Evolutionary conservation across 2,113 vertebrate genomes (phyloP), one percentile per base, ranked within the genome.

Genomic region (Mystacornis crossleyi): DNA sequence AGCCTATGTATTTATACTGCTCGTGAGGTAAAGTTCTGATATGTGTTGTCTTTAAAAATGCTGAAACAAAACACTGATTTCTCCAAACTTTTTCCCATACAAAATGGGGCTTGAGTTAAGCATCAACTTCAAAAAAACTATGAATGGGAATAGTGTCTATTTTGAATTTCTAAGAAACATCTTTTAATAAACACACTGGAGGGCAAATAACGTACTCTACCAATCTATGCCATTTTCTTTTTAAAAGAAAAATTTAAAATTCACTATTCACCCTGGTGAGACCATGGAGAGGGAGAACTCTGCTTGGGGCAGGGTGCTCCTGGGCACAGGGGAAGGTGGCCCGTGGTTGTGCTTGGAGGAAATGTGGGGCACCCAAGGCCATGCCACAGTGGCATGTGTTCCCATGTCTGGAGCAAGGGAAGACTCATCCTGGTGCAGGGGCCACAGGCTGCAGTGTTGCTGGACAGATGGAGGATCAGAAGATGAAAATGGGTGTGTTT

Each of bases 341-440:
- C 50, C 11, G 1, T 20, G 29, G 4, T 47, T 65, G 29, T 19
- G 0, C 26, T 5, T 47, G 64, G 54, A 42, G 45, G 17, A 72
- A 67, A 47, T 4, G 4, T 0, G 0, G 33, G 25, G 43, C 25
- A 51, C 4, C 10, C 7, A 5, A 34, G 62, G 31, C n/a, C 8
- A 4, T 2, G 0, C 21, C 70, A 61, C 3, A 1, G 21, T 1
- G 4, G 4, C 6, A 4, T n/a, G 24, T 65, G 18, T 28, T 48
- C n/a, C 34, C 4, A 0, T 33, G 12, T 53, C 17, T 9, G 12
- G 48, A 51, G 26, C 29, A 28, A 26, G 4, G 33, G n/a, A 64
- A 43, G 8, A 13, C 10, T 79, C 10, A 29, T 21, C 50, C 18
- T 38, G 31, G 10, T 54, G 47, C 53, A 43, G 64, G 43, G 19